Evolutionary conservation across 2,113 vertebrate species (phyloP), one percentile per base, ranked within the genome.

Genomic region (Camarhynchus parvulus): DNA sequence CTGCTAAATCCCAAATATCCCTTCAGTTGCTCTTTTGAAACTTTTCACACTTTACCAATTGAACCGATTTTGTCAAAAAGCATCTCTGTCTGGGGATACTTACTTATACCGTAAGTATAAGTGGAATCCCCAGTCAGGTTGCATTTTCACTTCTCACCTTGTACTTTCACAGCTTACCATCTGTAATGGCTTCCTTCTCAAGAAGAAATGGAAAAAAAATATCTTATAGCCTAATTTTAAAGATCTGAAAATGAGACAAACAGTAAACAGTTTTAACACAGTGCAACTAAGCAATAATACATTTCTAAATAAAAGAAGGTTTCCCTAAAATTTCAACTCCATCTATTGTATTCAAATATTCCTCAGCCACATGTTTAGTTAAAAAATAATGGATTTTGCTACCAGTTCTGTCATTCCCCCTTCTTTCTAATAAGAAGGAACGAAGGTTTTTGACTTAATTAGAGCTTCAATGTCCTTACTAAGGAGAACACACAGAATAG

Each of bases 401-500:
- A 16, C 8, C 3, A 33, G 8, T 68, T 64, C 35, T 1, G n/a
- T n/a, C 19, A 11, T 42, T 53, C 8, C 3, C 13, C 4, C 5
- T 12, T 23, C 7, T 52, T 69, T 49, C 37, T 58, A 37, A 69
- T n/a, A 5, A 25, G 5, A 41, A 56, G 14, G 3, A 75, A 5
- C 3, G 39, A 87, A 13, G 2, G 6, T 30, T 84, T 62, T 52
- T 28, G 1, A 14, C 10, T 49, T 94, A 5, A 52, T 59, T 87
- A 53, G 42, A 84, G 1, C 5, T 31, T 77, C 16, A 33, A 1
- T 28, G 15, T 37, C 7, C 64, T 89, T 39, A 30, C 7, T 50
- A 37, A 61, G 13, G 20, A n/a, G 5, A n/a, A 15, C 3, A n/a
- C 2, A 27, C 4, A n/a, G 2, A 58, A 9, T 14, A 63, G 11